phyloP scores from a whole-genome alignment of 2,113 vertebrate genomes.

The Taurulus bubalis region DNA sequence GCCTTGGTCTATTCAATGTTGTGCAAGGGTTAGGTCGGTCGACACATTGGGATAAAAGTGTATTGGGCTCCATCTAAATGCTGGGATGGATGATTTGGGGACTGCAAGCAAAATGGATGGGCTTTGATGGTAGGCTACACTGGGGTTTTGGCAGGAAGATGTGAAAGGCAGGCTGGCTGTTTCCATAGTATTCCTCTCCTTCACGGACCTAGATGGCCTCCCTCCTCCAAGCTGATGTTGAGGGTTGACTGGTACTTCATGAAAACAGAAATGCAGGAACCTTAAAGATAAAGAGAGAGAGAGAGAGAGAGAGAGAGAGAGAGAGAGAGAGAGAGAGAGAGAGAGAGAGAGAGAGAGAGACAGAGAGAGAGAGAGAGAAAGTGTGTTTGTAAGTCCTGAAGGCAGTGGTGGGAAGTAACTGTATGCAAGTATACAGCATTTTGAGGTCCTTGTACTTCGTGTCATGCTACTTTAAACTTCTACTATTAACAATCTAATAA shows the following conservation, averaged over 20 bases:
- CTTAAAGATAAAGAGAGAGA: slow-evolving; percentile 31
- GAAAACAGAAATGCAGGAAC: slow-evolving; percentile 50
- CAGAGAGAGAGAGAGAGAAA: neutral
- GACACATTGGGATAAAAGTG: slow-evolving; percentile 46
- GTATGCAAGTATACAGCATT: neutral
- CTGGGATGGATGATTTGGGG: slow-evolving; percentile 36
- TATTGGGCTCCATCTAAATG: slow-evolving; percentile 59
- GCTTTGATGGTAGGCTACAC: slow-evolving; percentile 51
- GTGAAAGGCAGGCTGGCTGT: slow-evolving; percentile 67
- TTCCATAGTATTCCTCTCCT: slow-evolving; percentile 45
- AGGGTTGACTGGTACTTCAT: slow-evolving; percentile 49
- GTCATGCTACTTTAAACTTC: neutral
- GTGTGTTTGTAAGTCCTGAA: neutral
- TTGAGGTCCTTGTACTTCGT: neutral
- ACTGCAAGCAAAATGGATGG: slow-evolving; percentile 37
- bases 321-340: neutral
- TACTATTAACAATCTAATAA: neutral
- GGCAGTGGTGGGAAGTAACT: neutral
- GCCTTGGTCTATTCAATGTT: slow-evolving; percentile 62
- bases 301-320: neutral
- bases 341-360: neutral
- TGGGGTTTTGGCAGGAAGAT: slow-evolving; percentile 59
- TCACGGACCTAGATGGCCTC: slow-evolving; percentile 43
- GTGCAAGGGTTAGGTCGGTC: slow-evolving; percentile 46
- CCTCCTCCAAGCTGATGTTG: slow-evolving; percentile 52